Base-by-base conservation (phyloP, 2,797 vertebrate species). In the Esox masquinongy region DNA sequence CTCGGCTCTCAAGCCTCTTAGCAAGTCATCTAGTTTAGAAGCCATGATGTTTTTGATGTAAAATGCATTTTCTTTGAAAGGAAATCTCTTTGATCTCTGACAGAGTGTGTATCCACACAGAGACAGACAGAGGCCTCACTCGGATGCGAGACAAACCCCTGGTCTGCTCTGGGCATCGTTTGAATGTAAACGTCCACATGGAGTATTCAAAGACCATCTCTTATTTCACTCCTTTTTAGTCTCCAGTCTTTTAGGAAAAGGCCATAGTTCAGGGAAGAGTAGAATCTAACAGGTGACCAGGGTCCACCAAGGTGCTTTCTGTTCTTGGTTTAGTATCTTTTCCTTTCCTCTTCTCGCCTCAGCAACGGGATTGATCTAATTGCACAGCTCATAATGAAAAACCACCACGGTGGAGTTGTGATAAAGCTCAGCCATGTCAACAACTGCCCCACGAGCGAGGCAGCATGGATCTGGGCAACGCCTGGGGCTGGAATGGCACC, bases 301-400 rank as follows among this genome's bases (percentile, higher is more conserved):
- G 72, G 76, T 79, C 66, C 68, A 31, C 47, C 12, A 74, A 78
- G 50, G 69, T 43, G n/a, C 70, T 73, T 78, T 79, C 71, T 69
- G 59, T 85, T 80, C 56, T 72, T 70, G 66, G 75, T 79, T 78
- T 72, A 50, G 74, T 69, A 74, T 64, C 64, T 53, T 47, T 70
- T 31, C 36, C 31, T 66, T 53, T 74, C n/a, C 36, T 39, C 36
- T 5, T 75, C 72, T 80, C 24, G 74, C 80, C 82, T 59, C 61
- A 59, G 75, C 80, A 73, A 77, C 73, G 74, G 47, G 59, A 79
- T 68, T 77, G 74, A 83, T 83, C 76, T 67, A 77, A 80, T 77
- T 79, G 76, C 73, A 75, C 66, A 77, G 72, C 50, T 66, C 74
- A 70, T 70, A 75, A 82, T 78, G 68, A 68, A 82, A 83, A 83